A percentile compares a stretch with the other conserved stretches of the same genome.
Conservation (phyloP, 2,797 vertebrate genomes). For the Malacoctenus gilli region DNA sequence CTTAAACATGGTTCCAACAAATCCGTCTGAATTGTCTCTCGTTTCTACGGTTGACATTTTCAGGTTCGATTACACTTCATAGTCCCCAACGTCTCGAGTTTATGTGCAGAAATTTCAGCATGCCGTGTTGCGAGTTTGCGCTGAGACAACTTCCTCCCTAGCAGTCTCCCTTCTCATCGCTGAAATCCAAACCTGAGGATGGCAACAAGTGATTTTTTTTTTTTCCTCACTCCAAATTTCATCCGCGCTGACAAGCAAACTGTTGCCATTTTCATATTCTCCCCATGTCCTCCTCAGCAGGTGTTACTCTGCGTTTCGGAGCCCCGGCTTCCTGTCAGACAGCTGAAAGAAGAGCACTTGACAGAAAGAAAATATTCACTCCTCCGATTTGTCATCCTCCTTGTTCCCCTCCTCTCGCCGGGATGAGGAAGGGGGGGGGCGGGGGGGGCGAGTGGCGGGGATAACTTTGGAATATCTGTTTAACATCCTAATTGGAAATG, state of each 20-base stretch:
- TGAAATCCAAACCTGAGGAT: constrained; percentile 18
- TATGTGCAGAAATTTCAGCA: too few relatives aligned
- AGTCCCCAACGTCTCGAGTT: too few relatives aligned
- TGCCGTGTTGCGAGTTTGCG: too few relatives aligned
- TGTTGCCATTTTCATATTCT: constrained; percentile 39
- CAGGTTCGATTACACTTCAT: too few relatives aligned
- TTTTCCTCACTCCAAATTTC: background rate
- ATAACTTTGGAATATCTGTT: constrained; percentile 67
- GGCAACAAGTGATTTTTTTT: constrained; percentile 5
- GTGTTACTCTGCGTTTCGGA: constrained; percentile 45
- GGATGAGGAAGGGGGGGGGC: constrained; percentile 47
- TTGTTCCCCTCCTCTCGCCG: constrained; percentile 62
- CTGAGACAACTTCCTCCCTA: too few relatives aligned
- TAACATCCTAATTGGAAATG: constrained; percentile 78
- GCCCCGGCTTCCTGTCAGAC: constrained; percentile 49
- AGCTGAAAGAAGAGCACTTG: constrained; percentile 59
- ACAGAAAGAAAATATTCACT: constrained; percentile 60
- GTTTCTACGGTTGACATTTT: too few relatives aligned
- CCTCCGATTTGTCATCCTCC: constrained; percentile 62
- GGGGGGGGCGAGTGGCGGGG: constrained; percentile 18
- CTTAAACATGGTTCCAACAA: too few relatives aligned
- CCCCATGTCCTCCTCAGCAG: constrained; percentile 40
- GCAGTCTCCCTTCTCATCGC: constrained; percentile 14
- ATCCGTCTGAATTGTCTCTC: too few relatives aligned
- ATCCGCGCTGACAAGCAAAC: constrained; percentile 27